phyloP scores from a whole-genome alignment of 2,888 invertebrate species.

The Xanthia icteritia region DNA sequence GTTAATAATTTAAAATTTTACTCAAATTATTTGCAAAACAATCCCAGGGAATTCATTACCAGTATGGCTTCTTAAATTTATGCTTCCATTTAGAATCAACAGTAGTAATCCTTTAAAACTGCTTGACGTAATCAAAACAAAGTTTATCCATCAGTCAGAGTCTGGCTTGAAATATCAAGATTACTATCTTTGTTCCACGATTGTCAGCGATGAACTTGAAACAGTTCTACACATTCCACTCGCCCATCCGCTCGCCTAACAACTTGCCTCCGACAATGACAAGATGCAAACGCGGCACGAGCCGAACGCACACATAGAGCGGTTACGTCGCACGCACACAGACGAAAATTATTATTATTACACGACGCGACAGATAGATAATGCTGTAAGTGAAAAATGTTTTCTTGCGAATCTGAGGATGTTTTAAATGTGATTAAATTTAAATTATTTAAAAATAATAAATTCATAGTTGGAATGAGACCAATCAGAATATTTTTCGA shows the following conservation, averaged over 20 bases:
- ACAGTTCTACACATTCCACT: slow-evolving; percentile 63
- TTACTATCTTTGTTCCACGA: slow-evolving; percentile 12
- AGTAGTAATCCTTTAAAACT: not conserved
- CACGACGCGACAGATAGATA: slow-evolving; percentile 69
- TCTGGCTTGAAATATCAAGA: slow-evolving; percentile 8
- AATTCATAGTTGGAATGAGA: not conserved
- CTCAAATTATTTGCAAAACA: too few species aligned
- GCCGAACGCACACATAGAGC: slow-evolving; percentile 68
- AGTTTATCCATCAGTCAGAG: not conserved
- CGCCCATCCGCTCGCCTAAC: slow-evolving; percentile 60
- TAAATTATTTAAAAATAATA: not conserved
- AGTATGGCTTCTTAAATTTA: not conserved
- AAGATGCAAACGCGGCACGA: slow-evolving; percentile 74
- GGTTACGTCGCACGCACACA: slow-evolving; percentile 62
- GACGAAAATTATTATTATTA: slow-evolving; percentile 71
- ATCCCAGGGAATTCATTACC: not conserved
- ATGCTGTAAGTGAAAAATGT: slow-evolving; percentile 76
- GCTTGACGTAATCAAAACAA: not conserved
- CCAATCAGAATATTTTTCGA: not conserved
- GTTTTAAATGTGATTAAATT: not conserved
- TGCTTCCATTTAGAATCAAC: not conserved
- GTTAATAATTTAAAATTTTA: not conserved
- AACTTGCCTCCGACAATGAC: slow-evolving; percentile 59
- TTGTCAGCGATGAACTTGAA: slow-evolving; percentile 34
- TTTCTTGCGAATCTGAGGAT: slow-evolving; percentile 14